Evolutionary conservation across 2,797 vertebrate genomes (phyloP).

Genomic region (Notoglanidium macrostoma): DNA sequence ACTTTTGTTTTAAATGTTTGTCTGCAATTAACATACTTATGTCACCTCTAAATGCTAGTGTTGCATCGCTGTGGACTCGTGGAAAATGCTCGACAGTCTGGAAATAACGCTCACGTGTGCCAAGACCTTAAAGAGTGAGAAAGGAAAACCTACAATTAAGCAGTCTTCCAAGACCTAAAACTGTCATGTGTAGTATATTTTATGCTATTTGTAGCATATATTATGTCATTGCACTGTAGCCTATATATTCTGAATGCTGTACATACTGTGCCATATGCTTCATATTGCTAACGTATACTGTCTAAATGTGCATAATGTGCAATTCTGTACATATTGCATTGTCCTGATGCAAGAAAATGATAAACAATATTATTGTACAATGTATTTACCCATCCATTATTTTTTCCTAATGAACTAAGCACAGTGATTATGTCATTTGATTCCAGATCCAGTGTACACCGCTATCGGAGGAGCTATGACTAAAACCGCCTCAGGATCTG

Average conservation of each 20-base stretch:
- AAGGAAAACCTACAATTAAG: constrained; percentile 6
- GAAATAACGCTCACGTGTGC: constrained; percentile 8
- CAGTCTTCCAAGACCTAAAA: neutral
- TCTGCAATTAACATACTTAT: neutral
- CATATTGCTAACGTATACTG: neutral
- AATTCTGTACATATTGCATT: neutral
- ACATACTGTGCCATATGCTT: neutral
- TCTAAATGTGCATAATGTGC: neutral
- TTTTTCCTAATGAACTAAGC: neutral
- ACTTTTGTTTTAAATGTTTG: constrained; percentile 2
- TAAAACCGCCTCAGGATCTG: neutral
- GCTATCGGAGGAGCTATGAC: neutral
- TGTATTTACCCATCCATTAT: neutral
- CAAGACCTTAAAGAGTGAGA: constrained; percentile 14
- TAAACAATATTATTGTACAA: neutral
- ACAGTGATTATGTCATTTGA: neutral
- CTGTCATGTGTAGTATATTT: neutral
- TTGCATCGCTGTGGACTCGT: neutral
- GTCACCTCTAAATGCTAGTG: neutral
- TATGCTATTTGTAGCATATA: neutral
- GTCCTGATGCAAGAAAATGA: neutral
- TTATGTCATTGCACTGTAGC: neutral
- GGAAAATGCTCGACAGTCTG: constrained; percentile 15
- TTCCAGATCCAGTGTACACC: neutral
- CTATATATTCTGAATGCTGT: neutral